These are phyloP conservation scores for Cosmia pyralina DNA, from an alignment of 2,888 invertebrate species.

Conservation along the genomic window DNA sequence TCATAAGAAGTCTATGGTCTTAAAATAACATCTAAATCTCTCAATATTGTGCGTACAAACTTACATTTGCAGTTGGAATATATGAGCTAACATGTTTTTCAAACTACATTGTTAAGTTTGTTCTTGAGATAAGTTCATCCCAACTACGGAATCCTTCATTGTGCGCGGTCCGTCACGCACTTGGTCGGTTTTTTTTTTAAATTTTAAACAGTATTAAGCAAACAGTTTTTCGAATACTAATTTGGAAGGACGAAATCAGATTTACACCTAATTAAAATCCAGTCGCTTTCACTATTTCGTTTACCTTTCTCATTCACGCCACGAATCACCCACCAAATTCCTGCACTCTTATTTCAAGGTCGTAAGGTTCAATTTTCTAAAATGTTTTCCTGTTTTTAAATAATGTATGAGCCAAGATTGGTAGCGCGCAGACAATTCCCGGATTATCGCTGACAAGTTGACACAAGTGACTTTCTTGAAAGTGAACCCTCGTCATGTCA, in stretches of 20 bases:
- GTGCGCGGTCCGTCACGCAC: too few relatives aligned
- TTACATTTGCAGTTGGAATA: too few relatives aligned
- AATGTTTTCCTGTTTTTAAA: slow-evolving; percentile 22
- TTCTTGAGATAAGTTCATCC: too few relatives aligned
- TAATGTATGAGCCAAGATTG: slow-evolving; percentile 38
- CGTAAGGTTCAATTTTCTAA: slow-evolving; percentile 29
- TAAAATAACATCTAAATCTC: too few relatives aligned
- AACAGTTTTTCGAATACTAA: not conserved
- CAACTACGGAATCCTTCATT: too few relatives aligned
- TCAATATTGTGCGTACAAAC: too few relatives aligned
- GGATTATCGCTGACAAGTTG: slow-evolving; percentile 63
- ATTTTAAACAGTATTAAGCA: not conserved
- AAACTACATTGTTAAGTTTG: too few relatives aligned
- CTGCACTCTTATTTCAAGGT: not conserved
- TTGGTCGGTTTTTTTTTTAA: too few relatives aligned
- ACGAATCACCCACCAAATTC: not conserved
- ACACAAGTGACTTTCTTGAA: slow-evolving; percentile 55
- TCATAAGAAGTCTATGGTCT: too few relatives aligned
- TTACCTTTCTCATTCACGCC: slow-evolving; percentile 6
- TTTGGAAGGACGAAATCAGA: not conserved
- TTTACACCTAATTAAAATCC: slow-evolving; percentile 4
- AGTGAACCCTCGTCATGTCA: slow-evolving; percentile 61
- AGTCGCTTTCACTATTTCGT: slow-evolving; percentile 15
- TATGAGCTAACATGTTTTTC: too few relatives aligned
- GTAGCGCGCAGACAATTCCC: slow-evolving; percentile 46